Base-by-base conservation (phyloP, 2,797 vertebrate genomes). In the Manis crassicaudata region DNA sequence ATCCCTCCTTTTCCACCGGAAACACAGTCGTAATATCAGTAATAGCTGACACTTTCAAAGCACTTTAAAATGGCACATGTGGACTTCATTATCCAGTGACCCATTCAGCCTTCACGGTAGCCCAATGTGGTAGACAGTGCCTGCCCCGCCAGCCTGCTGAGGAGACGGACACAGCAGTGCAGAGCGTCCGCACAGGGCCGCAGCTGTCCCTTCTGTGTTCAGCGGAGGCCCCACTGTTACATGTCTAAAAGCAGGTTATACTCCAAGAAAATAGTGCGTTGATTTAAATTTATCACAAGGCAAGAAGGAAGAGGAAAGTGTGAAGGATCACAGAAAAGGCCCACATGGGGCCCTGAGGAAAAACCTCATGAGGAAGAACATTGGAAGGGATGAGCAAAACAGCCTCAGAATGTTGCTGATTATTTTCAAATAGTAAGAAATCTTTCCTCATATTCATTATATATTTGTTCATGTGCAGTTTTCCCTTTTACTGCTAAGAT, bases 211-310 rank as follows among this genome's bases (percentile, higher is more conserved):
- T 83, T 50, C 29, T 52, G 25, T 91, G n/a, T 27, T 16, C 20
- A 82, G 37, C 63, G 52, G 40, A 86, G n/a, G 76, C 75, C 83
- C 43, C 35, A n/a, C 83, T 76, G 88, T 56, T 92, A 40, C 32
- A 63, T 76, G 90, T 96, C 89, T 72, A 7, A 94, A 93, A 89
- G 60, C 40, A 20, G 37, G 32, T 52, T 54, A 35, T 72, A 60
- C 25, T 35, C 29, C 21, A 68, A 35, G 35, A 76, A 91, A 87
- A 60, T 70, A 94, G 75, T 86, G 68, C 21, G 1, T 68, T 88
- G 72, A 52, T 77, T 81, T 52, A 75, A 79, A 76, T 50, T 29
- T 96, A 40, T 87, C 20, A 35, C 11, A 35, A 83, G 58, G 43
- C 63, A 17, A 79, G 62, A 18, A 91, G 58, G 58, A 63, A 85